Evolutionary conservation across 1,140 invertebrate species (phyloP).

Genomic region (Coenobita brevimanus): DNA sequence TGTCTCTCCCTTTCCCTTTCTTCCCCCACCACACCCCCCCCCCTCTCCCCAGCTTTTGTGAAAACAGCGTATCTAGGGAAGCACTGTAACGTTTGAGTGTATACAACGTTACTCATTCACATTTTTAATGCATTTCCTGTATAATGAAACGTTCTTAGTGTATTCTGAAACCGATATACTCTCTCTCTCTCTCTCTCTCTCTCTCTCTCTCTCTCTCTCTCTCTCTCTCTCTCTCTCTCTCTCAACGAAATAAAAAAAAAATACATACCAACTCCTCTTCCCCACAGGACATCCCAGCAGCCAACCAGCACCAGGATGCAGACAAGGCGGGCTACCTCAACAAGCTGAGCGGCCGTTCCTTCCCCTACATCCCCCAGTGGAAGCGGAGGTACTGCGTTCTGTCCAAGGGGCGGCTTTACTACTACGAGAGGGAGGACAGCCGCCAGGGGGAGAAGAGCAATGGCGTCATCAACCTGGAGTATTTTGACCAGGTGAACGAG

Average conservation of each 20-base stretch:
- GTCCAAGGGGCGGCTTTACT: constrained; percentile 71
- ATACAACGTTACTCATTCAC: too few relatives aligned
- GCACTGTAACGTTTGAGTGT: too few relatives aligned
- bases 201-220: background rate
- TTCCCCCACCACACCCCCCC: too few relatives aligned
- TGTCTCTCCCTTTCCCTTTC: too few relatives aligned
- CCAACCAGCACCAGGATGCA: constrained; percentile 52
- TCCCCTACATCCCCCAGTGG: constrained; percentile 72
- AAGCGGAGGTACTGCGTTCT: constrained; percentile 72
- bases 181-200: background rate
- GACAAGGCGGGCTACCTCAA: constrained; percentile 70
- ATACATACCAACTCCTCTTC: background rate
- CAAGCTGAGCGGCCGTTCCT: constrained; percentile 71
- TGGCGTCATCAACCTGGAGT: constrained; percentile 72
- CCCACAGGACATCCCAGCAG: constrained; percentile 61
- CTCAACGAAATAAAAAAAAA: background rate
- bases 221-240: background rate
- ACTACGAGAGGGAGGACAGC: constrained; percentile 72
- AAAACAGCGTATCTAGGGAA: too few relatives aligned
- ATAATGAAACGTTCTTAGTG: too few relatives aligned
- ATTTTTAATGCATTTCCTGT: too few relatives aligned
- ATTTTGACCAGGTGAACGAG: constrained; percentile 72
- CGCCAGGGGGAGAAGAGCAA: constrained; percentile 70
- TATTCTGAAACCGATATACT: too few relatives aligned
- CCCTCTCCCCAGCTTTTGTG: too few relatives aligned